Percentiles rank a stretch among this genome's conserved stretches.
Evolutionary conservation across 2,888 invertebrate genomes (phyloP).

Genomic region (Drosophila siamana): DNA sequence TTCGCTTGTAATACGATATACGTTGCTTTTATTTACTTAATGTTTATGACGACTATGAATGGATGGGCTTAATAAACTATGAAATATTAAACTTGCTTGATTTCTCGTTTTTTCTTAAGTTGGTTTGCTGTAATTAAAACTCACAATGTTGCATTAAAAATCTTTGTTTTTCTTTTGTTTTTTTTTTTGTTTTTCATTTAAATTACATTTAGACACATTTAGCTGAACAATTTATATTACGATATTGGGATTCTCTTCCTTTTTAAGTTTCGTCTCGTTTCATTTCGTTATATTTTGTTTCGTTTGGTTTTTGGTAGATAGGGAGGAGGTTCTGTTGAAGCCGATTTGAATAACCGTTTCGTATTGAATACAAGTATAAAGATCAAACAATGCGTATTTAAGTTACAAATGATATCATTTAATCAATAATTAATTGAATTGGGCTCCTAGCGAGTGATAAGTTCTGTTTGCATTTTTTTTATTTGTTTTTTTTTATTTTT

Average conservation of each 20-base stretch:
- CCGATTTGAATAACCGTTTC: slow-evolving; percentile 58
- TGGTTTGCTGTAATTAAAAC: slow-evolving; percentile 71
- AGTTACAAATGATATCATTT: slow-evolving; percentile 51
- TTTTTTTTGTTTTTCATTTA: slow-evolving; percentile 50
- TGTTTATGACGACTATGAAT: slow-evolving; percentile 78
- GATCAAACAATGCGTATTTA: slow-evolving; percentile 59
- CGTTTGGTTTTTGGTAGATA: slow-evolving; percentile 27
- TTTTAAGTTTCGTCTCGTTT: slow-evolving; percentile 7
- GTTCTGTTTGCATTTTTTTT: slow-evolving; percentile 52
- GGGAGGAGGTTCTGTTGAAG: slow-evolving; percentile 55
- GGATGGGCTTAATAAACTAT: slow-evolving; percentile 80
- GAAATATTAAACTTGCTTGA: slow-evolving; percentile 74
- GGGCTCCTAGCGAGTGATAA: slow-evolving; percentile 69
- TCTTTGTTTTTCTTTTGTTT: slow-evolving; percentile 65
- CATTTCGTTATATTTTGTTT: slow-evolving; percentile 8
- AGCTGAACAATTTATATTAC: slow-evolving; percentile 73
- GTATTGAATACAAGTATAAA: slow-evolving; percentile 54
- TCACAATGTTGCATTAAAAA: slow-evolving; percentile 75
- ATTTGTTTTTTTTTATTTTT: not conserved
- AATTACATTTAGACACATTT: slow-evolving; percentile 80
- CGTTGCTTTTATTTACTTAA: slow-evolving; percentile 67
- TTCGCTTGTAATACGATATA: slow-evolving; percentile 51
- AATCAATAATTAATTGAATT: slow-evolving; percentile 55
- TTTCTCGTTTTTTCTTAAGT: slow-evolving; percentile 50
- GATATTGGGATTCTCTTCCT: slow-evolving; percentile 46